Base-by-base conservation (phyloP, 2,113 vertebrate species). In the Sylvia atricapilla region DNA sequence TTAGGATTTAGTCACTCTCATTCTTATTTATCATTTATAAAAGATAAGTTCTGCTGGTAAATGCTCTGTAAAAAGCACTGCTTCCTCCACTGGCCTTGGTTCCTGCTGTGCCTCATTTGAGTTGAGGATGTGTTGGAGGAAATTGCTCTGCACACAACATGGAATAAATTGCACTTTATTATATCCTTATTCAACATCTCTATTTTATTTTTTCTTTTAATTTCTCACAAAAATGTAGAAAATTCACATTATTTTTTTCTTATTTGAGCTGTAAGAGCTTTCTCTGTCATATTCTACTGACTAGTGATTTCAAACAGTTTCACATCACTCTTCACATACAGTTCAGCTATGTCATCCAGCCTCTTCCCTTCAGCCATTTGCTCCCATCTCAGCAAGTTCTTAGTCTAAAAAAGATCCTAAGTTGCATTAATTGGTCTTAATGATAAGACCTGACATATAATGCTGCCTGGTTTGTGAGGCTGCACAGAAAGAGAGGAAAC, bases 131-230 rank as follows among this genome's bases (percentile, higher is more conserved):
- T 62, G 43, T 20, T 78, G 17, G 43, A 87, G 74, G 52, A 90
- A 87, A 78, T 89, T 70, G 56, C 28, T 82, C 49, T 70, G 52
- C 43, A 70, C 25, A n/a, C 60, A 62, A 62, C 63, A 33, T 53
- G 52, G 43, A 87, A 47, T 89, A 87, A 93, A 87, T 84, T 94
- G 60, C 55, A 67, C n/a, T 68, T 87, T 91, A 74, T 87, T 77
- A 81, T 46, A 41, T 9, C 13, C 35, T 77, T 81, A 76, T 74
- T 77, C 64, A 89, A 70, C 37, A 64, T 49, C 2, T 69, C 35
- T 60, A 17, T 73, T 22, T 5, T 64, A 28, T 68, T 35, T 58
- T 88, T 72, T 31, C 8, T 84, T 73, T 64, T 66, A 53, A 69
- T 74, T 81, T 84, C 25, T 66, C 21, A n/a, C 6, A 62, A 77